These are phyloP conservation scores for Acyrthosiphon pisum DNA, from an alignment of 1,140 invertebrate genomes.

Conservation along the genomic window DNA sequence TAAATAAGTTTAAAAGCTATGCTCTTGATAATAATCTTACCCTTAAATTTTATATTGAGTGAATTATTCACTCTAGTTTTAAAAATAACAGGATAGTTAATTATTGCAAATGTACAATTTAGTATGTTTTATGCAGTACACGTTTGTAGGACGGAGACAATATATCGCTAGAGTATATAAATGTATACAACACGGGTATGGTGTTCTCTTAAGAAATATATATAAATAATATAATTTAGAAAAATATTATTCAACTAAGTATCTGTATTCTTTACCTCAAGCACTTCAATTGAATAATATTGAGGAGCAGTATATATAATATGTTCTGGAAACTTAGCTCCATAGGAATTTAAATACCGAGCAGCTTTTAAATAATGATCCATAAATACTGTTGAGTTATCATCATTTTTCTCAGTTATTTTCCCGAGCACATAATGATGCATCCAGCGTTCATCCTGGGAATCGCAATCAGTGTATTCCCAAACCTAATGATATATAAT, in stretches of 20 bases:
- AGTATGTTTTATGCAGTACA: too few species aligned
- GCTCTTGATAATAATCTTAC: too few species aligned
- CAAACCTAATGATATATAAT: slow-evolving; percentile 60
- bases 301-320: slow-evolving; percentile 85
- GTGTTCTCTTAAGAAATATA: too few species aligned
- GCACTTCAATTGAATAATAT: slow-evolving; percentile 84
- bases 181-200: too few species aligned
- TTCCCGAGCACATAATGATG: slow-evolving; percentile 93
- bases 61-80: too few species aligned
- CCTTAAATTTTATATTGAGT: too few species aligned
- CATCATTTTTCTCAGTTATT: slow-evolving; percentile 82
- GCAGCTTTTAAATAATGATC: slow-evolving; percentile 76
- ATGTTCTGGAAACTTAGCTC: slow-evolving; percentile 83
- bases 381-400: slow-evolving; percentile 76
- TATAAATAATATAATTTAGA: too few species aligned
- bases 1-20: too few species aligned
- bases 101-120: too few species aligned
- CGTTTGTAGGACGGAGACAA: too few species aligned
- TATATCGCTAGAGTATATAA: too few species aligned
- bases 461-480: slow-evolving; percentile 64
- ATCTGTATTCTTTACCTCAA: slow-evolving; percentile 70
- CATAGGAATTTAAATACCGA: slow-evolving; percentile 70
- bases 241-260: neutral
- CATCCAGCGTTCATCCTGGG: slow-evolving; percentile 84
- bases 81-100: too few species aligned